Percentiles rank a stretch among this genome's conserved stretches.
Evolutionary conservation across 1,140 invertebrate species (phyloP).

Genomic region (Dryas iulia): DNA sequence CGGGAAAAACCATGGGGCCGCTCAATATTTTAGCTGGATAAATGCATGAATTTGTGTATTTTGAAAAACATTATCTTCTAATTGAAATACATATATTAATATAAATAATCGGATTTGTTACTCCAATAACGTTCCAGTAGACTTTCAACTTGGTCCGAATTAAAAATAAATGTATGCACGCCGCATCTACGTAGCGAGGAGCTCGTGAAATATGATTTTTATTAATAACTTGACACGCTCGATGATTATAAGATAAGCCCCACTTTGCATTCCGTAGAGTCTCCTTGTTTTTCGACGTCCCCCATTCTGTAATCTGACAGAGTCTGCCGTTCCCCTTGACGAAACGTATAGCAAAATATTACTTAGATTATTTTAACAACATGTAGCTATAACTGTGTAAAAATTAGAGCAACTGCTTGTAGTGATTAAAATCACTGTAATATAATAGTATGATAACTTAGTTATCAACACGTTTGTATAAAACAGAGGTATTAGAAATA

Average conservation of each 20-base stretch:
- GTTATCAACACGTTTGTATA: too few species aligned
- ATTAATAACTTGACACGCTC: slow-evolving; percentile 79
- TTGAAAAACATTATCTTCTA: too few species aligned
- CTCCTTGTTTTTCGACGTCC: slow-evolving; percentile 65
- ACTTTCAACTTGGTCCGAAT: slow-evolving; percentile 5
- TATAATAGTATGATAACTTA: too few species aligned
- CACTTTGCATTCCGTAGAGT: slow-evolving; percentile 76
- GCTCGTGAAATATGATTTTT: slow-evolving; percentile 77
- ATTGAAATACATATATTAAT: background rate
- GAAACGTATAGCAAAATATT: slow-evolving; percentile 27
- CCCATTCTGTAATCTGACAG: slow-evolving; percentile 58
- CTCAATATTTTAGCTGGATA: too few species aligned
- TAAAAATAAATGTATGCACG: slow-evolving; percentile 26
- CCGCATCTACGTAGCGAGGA: slow-evolving; percentile 36
- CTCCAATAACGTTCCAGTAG: background rate
- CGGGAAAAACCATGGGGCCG: too few species aligned
- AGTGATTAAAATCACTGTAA: too few species aligned
- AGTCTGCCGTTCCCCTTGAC: slow-evolving; percentile 40
- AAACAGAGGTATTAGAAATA: too few species aligned
- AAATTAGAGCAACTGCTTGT: background rate
- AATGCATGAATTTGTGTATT: too few species aligned
- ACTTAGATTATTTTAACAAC: slow-evolving; percentile 27
- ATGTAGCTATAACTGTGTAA: background rate
- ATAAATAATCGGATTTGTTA: background rate
- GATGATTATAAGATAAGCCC: slow-evolving; percentile 80